Evolutionary conservation across 2,113 vertebrate genomes (phyloP), one percentile per base, ranked within the genome.

Genomic region (Lepus europaeus): DNA sequence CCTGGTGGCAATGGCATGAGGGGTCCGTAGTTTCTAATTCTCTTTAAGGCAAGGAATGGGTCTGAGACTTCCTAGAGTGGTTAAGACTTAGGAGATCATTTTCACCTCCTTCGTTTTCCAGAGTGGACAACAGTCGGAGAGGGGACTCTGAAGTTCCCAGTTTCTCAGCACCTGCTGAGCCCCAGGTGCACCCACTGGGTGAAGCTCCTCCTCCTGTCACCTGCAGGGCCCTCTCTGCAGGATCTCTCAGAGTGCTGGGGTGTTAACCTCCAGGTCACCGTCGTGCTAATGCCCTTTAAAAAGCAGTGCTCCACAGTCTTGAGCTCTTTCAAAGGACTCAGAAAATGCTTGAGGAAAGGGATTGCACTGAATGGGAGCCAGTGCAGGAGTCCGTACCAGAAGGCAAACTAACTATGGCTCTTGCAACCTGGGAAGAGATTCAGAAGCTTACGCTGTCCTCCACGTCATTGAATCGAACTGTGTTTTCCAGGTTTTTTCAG

Each of bases 1-100:
- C 11, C 5, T 17, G 14, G 11, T 39, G 10, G 3, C 5, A 10
- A 33, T 4, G 27, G 25, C 1, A 25, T 8, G 1, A 10, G 31
- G 3, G 5, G 4, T 20, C 2, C 17, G 0, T n/a, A 13, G 16
- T 6, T 56, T 79, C 29, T 11, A 33, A 78, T 20, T 23, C 11
- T 29, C 59, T 85, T 27, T 31, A 66, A 36, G 14, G 56, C 31
- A 22, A 3, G 84, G n/a, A 8, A 8, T 39, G 16, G 1, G 11
- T 74, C 49, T 90, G 61, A 36, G 39, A 59, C 23, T 80, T 69
- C 63, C 33, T 45, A 39, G 13, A 1, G 6, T n/a, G 39, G 29
- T 16, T 6, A 9, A 49, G 2, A 4, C 13, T n/a, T 53, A 53
- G 59, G 23, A n/a, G 81, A 23, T 27, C 2, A 45, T 27, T 16